Percentiles rank a stretch among this genome's conserved stretches.
Evolutionary conservation across 2,888 invertebrate genomes (phyloP).

Genomic region (Micoletzkya japonica): DNA sequence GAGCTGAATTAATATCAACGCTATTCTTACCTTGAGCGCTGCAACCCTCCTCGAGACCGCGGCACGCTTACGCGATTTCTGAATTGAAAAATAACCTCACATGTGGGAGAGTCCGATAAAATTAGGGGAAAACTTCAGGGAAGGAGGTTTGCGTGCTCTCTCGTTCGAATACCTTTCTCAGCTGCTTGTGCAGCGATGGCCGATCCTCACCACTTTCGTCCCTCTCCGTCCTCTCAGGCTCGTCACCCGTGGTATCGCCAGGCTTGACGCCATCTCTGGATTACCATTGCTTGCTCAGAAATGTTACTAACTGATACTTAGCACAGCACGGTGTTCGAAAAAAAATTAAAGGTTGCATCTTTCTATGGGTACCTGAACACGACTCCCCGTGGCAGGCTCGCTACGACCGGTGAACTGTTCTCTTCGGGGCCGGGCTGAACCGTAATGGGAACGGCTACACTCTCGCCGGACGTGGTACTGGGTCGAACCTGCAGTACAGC

Average conservation of each 20-base stretch:
- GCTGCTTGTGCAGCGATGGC: not conserved
- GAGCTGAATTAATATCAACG: not conserved
- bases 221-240: not conserved
- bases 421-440: no score
- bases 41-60: slow-evolving; percentile 42
- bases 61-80: slow-evolving; percentile 44
- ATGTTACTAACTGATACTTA: not conserved
- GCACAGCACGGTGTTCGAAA: not conserved
- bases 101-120: not conserved
- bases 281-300: not conserved
- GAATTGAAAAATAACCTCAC: slow-evolving; percentile 8
- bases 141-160: not conserved
- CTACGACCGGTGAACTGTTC: slow-evolving; percentile 14
- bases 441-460: no score
- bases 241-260: slow-evolving; percentile 36
- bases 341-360: not conserved
- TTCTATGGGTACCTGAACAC: slow-evolving; percentile 20
- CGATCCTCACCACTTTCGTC: not conserved
- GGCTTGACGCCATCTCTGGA: slow-evolving; percentile 55
- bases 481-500: no score
- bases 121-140: not conserved
- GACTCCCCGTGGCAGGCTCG: slow-evolving; percentile 18
- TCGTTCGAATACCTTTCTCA: slow-evolving; percentile 1
- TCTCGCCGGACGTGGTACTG: no score
- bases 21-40: slow-evolving; percentile 31